phyloP scores from a whole-genome alignment of 2,113 vertebrate species.

The Oceanites oceanicus region DNA sequence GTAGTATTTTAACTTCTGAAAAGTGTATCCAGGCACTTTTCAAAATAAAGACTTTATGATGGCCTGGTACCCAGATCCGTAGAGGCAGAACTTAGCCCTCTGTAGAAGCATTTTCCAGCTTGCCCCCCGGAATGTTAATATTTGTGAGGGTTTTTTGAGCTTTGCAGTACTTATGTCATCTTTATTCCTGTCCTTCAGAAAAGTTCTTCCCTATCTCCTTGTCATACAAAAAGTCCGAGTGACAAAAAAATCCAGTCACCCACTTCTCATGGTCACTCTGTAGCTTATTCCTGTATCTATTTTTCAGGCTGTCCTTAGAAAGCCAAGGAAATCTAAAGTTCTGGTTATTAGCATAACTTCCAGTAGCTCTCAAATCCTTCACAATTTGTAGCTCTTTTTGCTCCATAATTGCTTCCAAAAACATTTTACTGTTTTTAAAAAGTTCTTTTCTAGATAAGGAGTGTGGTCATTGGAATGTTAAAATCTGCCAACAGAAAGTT shows the following conservation, averaged over 20 bases:
- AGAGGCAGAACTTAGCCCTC: background rate
- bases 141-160: background rate
- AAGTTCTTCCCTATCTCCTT: background rate
- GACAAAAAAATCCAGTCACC: background rate
- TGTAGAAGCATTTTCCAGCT: background rate
- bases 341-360: background rate
- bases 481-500: background rate
- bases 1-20: background rate
- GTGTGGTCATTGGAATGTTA: background rate
- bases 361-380: background rate
- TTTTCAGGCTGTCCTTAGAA: background rate
- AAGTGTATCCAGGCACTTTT: background rate
- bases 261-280: background rate
- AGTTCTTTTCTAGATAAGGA: background rate
- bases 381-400: background rate
- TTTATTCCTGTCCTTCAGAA: background rate
- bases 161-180: background rate
- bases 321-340: background rate
- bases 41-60: background rate
- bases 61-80: fast-evolving
- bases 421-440: background rate
- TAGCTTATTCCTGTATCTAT: background rate
- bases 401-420: background rate
- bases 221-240: background rate
- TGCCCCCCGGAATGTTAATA: background rate